These are phyloP conservation scores for Omphaloscelis lunosa DNA, from an alignment of 2,888 invertebrate genomes.

Conservation along the genomic window DNA sequence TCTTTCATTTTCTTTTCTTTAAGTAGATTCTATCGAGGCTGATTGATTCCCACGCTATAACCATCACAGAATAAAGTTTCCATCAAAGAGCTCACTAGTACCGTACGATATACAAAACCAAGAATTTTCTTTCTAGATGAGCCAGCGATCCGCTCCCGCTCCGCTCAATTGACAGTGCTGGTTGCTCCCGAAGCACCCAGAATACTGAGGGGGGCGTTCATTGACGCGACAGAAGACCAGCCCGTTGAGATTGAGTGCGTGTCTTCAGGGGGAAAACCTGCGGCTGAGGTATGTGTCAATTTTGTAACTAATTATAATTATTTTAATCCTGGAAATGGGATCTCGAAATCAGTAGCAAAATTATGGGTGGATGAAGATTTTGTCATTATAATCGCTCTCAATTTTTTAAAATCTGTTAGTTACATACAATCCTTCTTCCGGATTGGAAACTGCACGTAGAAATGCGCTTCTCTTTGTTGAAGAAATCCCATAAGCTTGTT, in stretches of 20 bases:
- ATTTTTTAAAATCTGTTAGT: no score
- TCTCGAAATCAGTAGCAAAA: no score
- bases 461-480: no score
- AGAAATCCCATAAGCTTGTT: no score
- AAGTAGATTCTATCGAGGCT: neutral
- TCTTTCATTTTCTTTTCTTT: no score
- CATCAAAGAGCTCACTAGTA: neutral
- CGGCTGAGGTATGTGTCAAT: slow-evolving; percentile 93
- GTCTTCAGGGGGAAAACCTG: slow-evolving; percentile 97
- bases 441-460: no score
- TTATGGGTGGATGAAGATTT: no score
- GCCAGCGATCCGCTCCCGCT: slow-evolving; percentile 95
- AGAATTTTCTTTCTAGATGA: slow-evolving; percentile 77
- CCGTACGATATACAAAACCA: neutral
- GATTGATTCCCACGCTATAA: accelerated
- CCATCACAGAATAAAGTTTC: neutral
- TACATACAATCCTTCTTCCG: no score
- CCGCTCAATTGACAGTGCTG: slow-evolving; percentile 95
- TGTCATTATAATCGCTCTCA: no score
- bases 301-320: no score
- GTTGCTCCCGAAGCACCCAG: slow-evolving; percentile 97
- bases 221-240: slow-evolving; percentile 96
- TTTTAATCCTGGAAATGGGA: no score
- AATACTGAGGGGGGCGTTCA: slow-evolving; percentile 95
- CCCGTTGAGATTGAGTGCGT: slow-evolving; percentile 97